These are phyloP conservation scores for Limonius californicus DNA, from an alignment of 1,140 invertebrate genomes.

Conservation along the genomic window DNA sequence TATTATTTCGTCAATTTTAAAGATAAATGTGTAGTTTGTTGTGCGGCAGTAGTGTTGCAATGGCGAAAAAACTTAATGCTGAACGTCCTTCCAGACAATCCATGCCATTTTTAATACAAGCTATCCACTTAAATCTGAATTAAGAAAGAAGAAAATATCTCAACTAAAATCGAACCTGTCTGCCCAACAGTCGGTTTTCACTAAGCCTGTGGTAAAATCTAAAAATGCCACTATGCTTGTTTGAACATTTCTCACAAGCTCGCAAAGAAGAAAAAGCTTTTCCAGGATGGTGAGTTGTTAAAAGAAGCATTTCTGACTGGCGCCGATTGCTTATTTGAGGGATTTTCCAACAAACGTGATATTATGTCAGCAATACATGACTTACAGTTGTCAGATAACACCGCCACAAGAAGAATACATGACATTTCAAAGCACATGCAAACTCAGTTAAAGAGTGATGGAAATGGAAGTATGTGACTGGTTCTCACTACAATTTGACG, in stretches of 20 bases:
- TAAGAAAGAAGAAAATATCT: conserved; percentile 8
- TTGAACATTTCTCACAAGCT: conserved; percentile 21
- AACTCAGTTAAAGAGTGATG: background rate
- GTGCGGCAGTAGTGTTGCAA: no score
- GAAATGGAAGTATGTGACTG: background rate
- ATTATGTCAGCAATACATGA: conserved; percentile 19
- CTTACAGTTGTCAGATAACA: conserved; percentile 21
- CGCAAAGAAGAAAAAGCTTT: conserved; percentile 23
- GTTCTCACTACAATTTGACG: conserved; percentile 11
- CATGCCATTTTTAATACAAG: background rate
- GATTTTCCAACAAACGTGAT: background rate
- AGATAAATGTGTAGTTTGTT: no score
- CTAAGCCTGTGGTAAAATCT: no score
- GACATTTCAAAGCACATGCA: background rate
- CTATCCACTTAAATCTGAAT: conserved; percentile 12
- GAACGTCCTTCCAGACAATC: background rate
- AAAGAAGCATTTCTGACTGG: no score
- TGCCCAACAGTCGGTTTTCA: background rate
- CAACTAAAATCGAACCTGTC: conserved; percentile 10
- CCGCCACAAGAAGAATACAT: conserved; percentile 19
- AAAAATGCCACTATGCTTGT: conserved; percentile 5
- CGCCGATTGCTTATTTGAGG: background rate
- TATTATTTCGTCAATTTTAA: no score
- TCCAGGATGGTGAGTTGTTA: conserved; percentile 21
- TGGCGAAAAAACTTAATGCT: conserved; percentile 14